Evolutionary conservation across 2,113 vertebrate species (phyloP).

Genomic region (Pipra filicauda): DNA sequence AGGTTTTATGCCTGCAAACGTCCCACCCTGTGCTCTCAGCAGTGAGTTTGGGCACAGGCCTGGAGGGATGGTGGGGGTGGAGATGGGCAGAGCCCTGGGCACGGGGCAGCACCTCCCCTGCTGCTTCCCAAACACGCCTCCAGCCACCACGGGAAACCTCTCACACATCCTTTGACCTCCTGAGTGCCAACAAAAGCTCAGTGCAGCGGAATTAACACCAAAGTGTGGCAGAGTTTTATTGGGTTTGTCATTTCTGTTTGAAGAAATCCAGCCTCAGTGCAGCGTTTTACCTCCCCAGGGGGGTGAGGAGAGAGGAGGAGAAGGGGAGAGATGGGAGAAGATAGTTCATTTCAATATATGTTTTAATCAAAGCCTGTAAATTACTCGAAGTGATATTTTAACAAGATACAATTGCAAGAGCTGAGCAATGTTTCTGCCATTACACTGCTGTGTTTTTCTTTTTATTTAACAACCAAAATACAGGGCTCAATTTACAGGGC

Average conservation of each 20-base stretch:
- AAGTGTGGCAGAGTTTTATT: background rate
- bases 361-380: slow-evolving; percentile 34
- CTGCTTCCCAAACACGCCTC: background rate
- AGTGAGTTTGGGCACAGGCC: background rate
- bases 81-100: background rate
- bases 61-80: background rate
- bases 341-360: background rate
- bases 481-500: slow-evolving; percentile 46
- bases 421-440: slow-evolving; percentile 14
- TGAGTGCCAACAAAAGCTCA: background rate
- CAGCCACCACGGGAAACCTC: background rate
- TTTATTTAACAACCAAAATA: slow-evolving; percentile 52
- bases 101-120: background rate
- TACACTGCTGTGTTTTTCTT: background rate
- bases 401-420: slow-evolving; percentile 9
- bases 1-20: background rate
- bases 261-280: background rate
- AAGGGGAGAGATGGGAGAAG: background rate
- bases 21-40: background rate
- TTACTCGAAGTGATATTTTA: slow-evolving; percentile 35
- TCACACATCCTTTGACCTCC: background rate
- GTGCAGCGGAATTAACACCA: rapidly evolving
- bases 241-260: background rate
- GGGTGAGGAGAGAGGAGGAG: background rate
- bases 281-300: background rate